Evolutionary conservation across 2,797 vertebrate genomes (phyloP), one percentile per base, ranked within the genome.

Genomic region (Ptychobarbus kaznakovi): DNA sequence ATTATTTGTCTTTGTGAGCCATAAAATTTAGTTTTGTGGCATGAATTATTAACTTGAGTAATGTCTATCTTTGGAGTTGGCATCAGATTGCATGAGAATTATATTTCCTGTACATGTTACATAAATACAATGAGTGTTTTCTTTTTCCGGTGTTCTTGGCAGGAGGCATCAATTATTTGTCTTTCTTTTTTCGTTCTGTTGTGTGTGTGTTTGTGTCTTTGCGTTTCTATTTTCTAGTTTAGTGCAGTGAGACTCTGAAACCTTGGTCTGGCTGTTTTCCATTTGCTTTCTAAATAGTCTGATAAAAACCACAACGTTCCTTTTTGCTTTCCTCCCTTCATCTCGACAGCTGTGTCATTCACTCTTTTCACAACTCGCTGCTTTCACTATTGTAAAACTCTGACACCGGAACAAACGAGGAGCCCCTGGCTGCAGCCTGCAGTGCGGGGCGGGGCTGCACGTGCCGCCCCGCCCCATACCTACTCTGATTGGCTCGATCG

Each of bases 291-390:
- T 51, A 1, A 70, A 70, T 25, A 46, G 44, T 51, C 22, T 81
- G 51, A 72, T 58, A 32, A 72, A 61, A 81, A 10, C 6, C 80
- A 42, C n/a, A 3, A 40, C 74, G 40, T 65, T 82, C 28, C 4
- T 18, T 65, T 49, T 49, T 22, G 49, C 46, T 38, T 42, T 9
- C 13, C 28, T 16, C 63, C 6, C 28, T 35, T 53, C 51, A 15
- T 58, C 10, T 73, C 38, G 4, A 38, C 70, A 83, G 10, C 58
- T 81, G 58, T 89, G 87, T 89, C 86, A 86, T 85, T 92, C 69
- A 86, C 82, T 89, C 65, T 87, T 89, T 77, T 2, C 9, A 82
- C 87, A 82, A 25, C 38, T 65, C 58, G 51, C 35, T 22, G 5
- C 61, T 72, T 65, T 70, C 16, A 18, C 38, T 68, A 38, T 78